Percentiles rank a stretch among this genome's conserved stretches.
phyloP scores from a whole-genome alignment of 2,797 vertebrate genomes.

The Smutsia temminckii region DNA sequence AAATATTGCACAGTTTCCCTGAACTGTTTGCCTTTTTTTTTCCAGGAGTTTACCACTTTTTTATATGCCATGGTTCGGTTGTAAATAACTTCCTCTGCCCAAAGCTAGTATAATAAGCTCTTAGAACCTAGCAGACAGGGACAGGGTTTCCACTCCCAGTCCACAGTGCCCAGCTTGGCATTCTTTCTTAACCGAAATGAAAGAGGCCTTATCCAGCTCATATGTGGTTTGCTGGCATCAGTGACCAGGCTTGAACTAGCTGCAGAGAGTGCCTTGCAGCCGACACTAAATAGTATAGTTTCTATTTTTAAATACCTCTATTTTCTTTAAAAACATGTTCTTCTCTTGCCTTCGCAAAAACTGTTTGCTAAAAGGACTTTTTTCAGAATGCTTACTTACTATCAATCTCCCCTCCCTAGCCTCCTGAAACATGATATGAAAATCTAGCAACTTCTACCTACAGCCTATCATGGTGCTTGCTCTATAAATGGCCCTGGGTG shows the following conservation, averaged over 20 bases:
- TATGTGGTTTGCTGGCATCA: conserved; percentile 37
- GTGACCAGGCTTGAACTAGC: not conserved
- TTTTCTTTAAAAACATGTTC: conserved; percentile 52
- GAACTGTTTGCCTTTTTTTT: not conserved
- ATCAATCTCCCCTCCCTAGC: not conserved
- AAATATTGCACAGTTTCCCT: conserved; percentile 14
- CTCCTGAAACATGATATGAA: not conserved
- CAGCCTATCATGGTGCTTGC: not conserved
- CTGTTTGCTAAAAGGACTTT: not conserved
- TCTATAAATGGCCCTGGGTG: not conserved
- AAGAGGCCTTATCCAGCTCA: conserved; percentile 33
- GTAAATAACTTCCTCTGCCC: not conserved
- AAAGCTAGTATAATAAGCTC: not conserved
- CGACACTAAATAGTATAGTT: conserved; percentile 22
- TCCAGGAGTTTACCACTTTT: not conserved
- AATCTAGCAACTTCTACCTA: not conserved
- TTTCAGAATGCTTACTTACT: conserved; percentile 9
- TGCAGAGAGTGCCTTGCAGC: not conserved
- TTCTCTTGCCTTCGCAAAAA: conserved; percentile 47
- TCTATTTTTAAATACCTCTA: conserved; percentile 61
- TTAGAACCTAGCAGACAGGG: not conserved
- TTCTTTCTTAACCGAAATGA: conserved; percentile 52
- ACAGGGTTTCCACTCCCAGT: not conserved
- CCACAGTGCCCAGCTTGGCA: not conserved
- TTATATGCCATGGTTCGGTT: not conserved